Evolutionary conservation across 2,888 invertebrate species (phyloP).

Genomic region (Eupithecia insigniata): DNA sequence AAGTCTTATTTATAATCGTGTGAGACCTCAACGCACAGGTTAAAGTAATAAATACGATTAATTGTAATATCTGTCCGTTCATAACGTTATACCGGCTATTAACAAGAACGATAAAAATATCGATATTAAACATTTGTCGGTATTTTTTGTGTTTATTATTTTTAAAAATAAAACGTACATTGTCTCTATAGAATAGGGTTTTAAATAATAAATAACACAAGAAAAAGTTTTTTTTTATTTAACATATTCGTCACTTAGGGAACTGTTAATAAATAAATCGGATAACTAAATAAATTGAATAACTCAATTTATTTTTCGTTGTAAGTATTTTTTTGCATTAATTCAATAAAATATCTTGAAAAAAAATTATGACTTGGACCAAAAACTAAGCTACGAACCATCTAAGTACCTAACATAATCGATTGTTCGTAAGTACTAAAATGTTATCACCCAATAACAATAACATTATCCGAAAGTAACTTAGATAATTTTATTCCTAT

Average conservation of each 20-base stretch:
- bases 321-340: no score
- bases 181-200: no score
- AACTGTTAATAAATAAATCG: no score
- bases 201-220: no score
- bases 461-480: slow-evolving; percentile 36
- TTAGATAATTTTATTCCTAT: slow-evolving; percentile 11
- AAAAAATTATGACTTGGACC: background rate
- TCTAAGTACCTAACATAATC: slow-evolving; percentile 4
- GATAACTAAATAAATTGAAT: no score
- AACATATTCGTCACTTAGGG: no score
- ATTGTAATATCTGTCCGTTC: slow-evolving; percentile 78
- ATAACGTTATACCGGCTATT: slow-evolving; percentile 80
- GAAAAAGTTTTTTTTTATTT: no score
- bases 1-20: slow-evolving; percentile 47
- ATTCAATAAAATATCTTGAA: background rate
- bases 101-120: slow-evolving; percentile 81
- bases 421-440: no score
- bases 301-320: no score
- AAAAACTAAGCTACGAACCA: background rate
- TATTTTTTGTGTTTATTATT: background rate
- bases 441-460: slow-evolving; percentile 29
- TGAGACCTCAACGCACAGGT: slow-evolving; percentile 53
- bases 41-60: slow-evolving; percentile 69
- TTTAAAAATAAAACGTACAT: background rate
- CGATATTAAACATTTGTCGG: slow-evolving; percentile 44